These are phyloP conservation scores for Aphodius sticticus DNA, from an alignment of 2,888 invertebrate species.

Conservation along the genomic window DNA sequence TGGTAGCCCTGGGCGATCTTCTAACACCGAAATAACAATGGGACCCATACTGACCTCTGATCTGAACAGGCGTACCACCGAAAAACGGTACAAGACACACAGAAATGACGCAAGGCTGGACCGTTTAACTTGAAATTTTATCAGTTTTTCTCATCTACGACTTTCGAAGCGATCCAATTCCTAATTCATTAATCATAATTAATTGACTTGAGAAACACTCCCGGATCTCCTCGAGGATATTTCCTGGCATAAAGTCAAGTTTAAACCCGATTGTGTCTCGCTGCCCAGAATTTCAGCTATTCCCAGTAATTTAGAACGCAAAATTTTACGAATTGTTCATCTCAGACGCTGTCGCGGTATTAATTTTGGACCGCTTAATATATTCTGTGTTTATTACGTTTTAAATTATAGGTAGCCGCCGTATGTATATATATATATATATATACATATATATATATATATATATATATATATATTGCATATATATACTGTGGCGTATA, in stretches of 20 bases:
- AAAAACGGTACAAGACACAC: background rate
- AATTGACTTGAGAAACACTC: background rate
- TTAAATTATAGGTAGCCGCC: background rate
- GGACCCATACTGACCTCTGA: background rate
- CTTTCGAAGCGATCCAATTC: background rate
- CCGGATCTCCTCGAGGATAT: background rate
- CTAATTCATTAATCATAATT: background rate
- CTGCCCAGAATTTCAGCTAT: constrained; percentile 4
- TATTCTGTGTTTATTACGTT: background rate
- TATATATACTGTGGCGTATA: too few relatives aligned
- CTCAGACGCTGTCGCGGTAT: background rate
- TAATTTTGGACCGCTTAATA: background rate
- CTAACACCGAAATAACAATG: background rate
- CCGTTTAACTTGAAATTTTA: background rate
- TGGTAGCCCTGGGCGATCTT: background rate
- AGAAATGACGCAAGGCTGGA: background rate
- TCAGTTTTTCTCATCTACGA: background rate
- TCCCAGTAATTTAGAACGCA: background rate
- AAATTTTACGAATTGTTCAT: background rate
- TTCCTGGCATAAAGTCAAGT: background rate
- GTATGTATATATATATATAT: background rate
- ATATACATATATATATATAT: too few relatives aligned
- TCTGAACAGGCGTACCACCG: background rate
- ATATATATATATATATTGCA: too few relatives aligned
- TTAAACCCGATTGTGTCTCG: background rate